phyloP scores from a whole-genome alignment of 2,888 invertebrate species.

The Brenthis daphne region DNA sequence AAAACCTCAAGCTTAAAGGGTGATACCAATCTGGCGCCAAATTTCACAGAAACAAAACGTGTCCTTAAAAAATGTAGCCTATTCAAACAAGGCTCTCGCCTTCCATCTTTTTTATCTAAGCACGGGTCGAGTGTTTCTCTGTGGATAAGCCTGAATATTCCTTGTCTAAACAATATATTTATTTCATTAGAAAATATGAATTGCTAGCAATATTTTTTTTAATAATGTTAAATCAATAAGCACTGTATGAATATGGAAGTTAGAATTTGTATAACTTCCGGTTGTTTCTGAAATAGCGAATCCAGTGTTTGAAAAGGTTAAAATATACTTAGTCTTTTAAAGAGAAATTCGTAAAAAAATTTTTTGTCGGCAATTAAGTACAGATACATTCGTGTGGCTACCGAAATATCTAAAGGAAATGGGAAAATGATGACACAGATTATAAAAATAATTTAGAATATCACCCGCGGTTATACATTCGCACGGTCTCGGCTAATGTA shows the following conservation, averaged over 20 bases:
- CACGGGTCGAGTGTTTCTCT: constrained; percentile 25
- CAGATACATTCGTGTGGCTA: constrained; percentile 43
- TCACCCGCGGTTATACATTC: constrained; percentile 59
- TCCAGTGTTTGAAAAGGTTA: too few relatives aligned
- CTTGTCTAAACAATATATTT: neutral
- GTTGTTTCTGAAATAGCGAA: too few relatives aligned
- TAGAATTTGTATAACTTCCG: too few relatives aligned
- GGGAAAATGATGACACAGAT: constrained; percentile 69
- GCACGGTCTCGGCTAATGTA: constrained; percentile 76
- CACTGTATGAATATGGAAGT: too few relatives aligned
- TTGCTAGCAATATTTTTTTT: constrained; percentile 27
- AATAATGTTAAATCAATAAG: too few relatives aligned
- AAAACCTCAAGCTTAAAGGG: constrained; percentile 48
- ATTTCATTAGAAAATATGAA: constrained; percentile 6
- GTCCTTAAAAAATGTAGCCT: constrained; percentile 46
- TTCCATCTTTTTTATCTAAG: constrained; percentile 25
- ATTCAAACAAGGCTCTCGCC: constrained; percentile 46
- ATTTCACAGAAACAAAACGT: constrained; percentile 71
- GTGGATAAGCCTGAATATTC: neutral
- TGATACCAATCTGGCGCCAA: constrained; percentile 76
- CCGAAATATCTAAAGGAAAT: constrained; percentile 49
- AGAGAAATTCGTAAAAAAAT: too few relatives aligned
- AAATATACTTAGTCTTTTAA: too few relatives aligned
- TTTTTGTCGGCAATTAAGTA: constrained; percentile 46
- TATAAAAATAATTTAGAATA: constrained; percentile 50